Base-by-base conservation (phyloP, 2,113 vertebrate genomes). In the Paradisaea rubra region DNA sequence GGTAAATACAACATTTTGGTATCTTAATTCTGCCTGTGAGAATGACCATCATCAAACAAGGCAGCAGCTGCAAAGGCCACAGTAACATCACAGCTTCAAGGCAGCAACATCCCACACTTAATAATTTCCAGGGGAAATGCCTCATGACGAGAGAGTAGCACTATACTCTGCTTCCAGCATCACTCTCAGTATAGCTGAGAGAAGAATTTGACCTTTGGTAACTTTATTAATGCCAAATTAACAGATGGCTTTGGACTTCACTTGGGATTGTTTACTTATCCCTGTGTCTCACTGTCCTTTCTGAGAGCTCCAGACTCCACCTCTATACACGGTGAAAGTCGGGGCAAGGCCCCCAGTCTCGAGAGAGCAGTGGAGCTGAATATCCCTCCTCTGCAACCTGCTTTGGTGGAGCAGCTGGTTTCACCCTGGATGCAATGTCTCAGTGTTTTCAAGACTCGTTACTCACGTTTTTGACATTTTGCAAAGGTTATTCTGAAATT, bases 401-500 rank as follows among this genome's bases (percentile, higher is more conserved):
- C 28, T 37, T 88, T 22, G 37, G 37, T 3, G 6, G 50, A 81
- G 80, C 80, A 81, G 76, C 61, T 93, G 44, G 6, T 76, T 95
- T 86, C 86, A 64, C 22, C 31, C 47, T 81, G 73, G 37, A 85
- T 87, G 88, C 72, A 83, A 68, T 3, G n/a, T 16, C 53, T 59
- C 44, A 18, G 39, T 57, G 77, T 66, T 88, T 89, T 73, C 79
- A 76, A 85, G 74, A 74, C 78, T 59, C 6, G 42, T 68, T 77
- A 71, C 73, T 94, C 71, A 13, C 89, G 63, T 31, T 93, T 91
- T 94, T 91, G 94, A 88, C 85, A 87, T 95, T 96, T 95, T 66
- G 71, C 52, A 95, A 95, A 95, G 83, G 93, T 94, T 95, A 90
- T 61, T 90, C 86, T 65, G 88, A 91, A 81, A 93, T 81, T 81